Conservation (phyloP, 2,113 vertebrate species). For the Tragelaphus strepsiceros region DNA sequence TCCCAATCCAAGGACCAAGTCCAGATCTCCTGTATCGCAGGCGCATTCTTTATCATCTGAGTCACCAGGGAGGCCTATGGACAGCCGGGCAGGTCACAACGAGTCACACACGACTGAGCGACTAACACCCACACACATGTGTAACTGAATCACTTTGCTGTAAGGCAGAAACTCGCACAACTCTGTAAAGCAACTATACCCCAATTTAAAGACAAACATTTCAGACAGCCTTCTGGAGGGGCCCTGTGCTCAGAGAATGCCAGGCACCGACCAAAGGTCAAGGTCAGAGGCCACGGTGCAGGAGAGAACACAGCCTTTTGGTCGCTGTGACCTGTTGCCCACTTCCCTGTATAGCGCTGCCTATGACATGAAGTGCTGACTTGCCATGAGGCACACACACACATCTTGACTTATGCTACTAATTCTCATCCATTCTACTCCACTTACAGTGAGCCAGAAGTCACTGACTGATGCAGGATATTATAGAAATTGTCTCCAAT, state of each 20-base stretch:
- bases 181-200: neutral
- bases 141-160: neutral
- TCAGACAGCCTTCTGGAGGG: neutral
- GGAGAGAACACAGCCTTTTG: neutral
- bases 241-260: neutral
- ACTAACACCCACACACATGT: accelerated
- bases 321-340: neutral
- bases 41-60: accelerated
- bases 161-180: neutral
- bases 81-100: neutral
- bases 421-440: neutral
- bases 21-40: neutral
- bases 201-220: neutral
- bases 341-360: neutral
- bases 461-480: neutral
- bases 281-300: neutral
- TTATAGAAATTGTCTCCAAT: neutral
- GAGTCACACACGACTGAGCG: neutral
- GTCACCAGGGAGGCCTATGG: accelerated
- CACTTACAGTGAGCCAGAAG: neutral
- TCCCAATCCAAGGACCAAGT: neutral
- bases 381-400: neutral
- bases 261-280: neutral
- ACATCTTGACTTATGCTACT: neutral
- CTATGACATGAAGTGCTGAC: neutral